Base-by-base conservation (phyloP, 2,797 vertebrate species). In the Microhierax caerulescens region DNA sequence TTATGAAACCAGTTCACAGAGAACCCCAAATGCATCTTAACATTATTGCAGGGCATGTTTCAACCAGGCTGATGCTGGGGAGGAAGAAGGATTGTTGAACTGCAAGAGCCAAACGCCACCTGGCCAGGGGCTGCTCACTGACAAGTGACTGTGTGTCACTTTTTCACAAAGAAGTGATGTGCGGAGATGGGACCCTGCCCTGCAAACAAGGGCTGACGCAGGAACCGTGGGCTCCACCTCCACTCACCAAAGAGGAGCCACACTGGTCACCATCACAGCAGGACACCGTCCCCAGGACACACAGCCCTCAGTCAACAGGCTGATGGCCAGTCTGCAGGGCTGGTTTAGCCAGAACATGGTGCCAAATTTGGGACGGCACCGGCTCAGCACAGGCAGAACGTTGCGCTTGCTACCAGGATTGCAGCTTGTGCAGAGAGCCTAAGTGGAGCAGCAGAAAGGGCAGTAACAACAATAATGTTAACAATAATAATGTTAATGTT, bases 11-110 rank as follows among this genome's bases (percentile, higher is more conserved):
- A 9, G 57, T 24, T 67, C 16, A 0, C 25, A 3, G 45, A 9
- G 2, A 39, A 39, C 56, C 50, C 23, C 2, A 0, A 10, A 12
- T 1, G 3, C 37, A 3, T 79, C 79, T 69, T 12, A n/a, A 1
- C 0, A 8, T 68, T 57, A 61, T 3, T 7, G 50, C 6, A 3
- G 36, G 53, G 61, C 24, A 28, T 22, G 50, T 81, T 84, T 85
- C 88, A 84, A 37, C 63, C 86, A 24, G 63, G 50, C 37, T 80
- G 45, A 75, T 65, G 93, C 76, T 41, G 12, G 30, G 39, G 47
- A 67, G 30, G 65, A 50, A 39, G 13, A 65, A 41, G 10, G 17
- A 30, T 43, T 53, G 75, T 43, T 18, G 48, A 67, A 21, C 27
- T 41, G 45, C 56, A 67, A 69, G 54, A 88, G 63, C 64, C 70